Percentiles rank a stretch among this genome's conserved stretches.
These are phyloP conservation scores for Erpetoichthys calabaricus DNA, from an alignment of 2,797 vertebrate species.

Conservation along the genomic window DNA sequence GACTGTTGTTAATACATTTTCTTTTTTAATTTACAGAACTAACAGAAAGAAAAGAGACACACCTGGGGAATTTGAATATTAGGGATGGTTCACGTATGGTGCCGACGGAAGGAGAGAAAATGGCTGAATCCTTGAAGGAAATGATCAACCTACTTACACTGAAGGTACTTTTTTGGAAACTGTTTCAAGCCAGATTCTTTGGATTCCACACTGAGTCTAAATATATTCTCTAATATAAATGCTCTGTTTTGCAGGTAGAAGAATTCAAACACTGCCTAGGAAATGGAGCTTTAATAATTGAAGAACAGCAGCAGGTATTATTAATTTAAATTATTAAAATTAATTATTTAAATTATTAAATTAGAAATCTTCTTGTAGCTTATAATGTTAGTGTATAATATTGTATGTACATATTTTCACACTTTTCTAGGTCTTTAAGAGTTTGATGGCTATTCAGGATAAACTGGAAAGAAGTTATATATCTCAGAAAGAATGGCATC, in stretches of 20 bases:
- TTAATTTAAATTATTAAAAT: background rate
- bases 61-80: too few relatives aligned
- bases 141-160: conserved; percentile 60
- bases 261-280: conserved; percentile 52
- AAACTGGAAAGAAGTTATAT: conserved; percentile 69
- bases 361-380: background rate
- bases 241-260: conserved; percentile 52
- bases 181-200: background rate
- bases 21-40: too few relatives aligned
- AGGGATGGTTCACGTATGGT: background rate
- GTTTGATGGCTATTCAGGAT: conserved; percentile 62
- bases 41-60: too few relatives aligned
- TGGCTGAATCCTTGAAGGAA: conserved; percentile 61
- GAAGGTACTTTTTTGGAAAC: conserved; percentile 45
- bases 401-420: background rate
- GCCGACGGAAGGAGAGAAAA: conserved; percentile 55
- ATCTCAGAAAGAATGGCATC: conserved; percentile 60
- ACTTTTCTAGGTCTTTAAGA: conserved; percentile 52
- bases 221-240: conserved; percentile 3
- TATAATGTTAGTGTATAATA: background rate
- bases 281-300: conserved; percentile 33
- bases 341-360: background rate
- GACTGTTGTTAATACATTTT: too few relatives aligned
- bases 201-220: background rate
- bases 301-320: conserved; percentile 62